Conservation (phyloP, 2,797 vertebrate species). For the Brotula barbata region DNA sequence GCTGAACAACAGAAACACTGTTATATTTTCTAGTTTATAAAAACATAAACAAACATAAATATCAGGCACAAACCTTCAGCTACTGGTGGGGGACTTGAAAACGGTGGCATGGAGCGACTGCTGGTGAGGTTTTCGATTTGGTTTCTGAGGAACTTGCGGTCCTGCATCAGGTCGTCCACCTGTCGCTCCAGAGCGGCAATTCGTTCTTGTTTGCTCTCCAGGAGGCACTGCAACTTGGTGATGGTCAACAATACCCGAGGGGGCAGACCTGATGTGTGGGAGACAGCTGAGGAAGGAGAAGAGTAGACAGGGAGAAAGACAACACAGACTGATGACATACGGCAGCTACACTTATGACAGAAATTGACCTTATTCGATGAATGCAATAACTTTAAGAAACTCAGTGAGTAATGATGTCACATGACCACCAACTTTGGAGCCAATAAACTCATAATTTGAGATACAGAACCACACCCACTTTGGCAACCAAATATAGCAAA, state of each 20-base stretch:
- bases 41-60: too few species aligned
- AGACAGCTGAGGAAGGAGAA: constrained; percentile 38
- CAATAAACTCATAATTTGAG: too few species aligned
- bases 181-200: constrained; percentile 73
- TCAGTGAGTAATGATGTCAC: too few species aligned
- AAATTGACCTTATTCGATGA: too few species aligned
- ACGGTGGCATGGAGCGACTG: constrained; percentile 53
- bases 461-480: too few species aligned
- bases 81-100: constrained; percentile 46
- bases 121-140: constrained; percentile 80
- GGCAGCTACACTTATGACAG: too few species aligned
- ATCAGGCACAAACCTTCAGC: constrained; percentile 59
- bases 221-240: constrained; percentile 77
- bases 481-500: too few species aligned
- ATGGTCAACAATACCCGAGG: constrained; percentile 74
- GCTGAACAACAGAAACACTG: constrained; percentile 43
- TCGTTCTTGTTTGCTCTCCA: constrained; percentile 79
- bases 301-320: not conserved
- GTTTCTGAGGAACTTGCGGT: constrained; percentile 78
- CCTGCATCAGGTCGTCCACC: constrained; percentile 79
- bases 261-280: constrained; percentile 64
- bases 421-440: too few species aligned
- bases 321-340: not conserved
- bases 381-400: too few species aligned
- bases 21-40: too few species aligned